Evolutionary conservation across 2,888 invertebrate genomes (phyloP), one percentile per base, ranked within the genome.

Genomic region (Myopa tessellatipennis): DNA sequence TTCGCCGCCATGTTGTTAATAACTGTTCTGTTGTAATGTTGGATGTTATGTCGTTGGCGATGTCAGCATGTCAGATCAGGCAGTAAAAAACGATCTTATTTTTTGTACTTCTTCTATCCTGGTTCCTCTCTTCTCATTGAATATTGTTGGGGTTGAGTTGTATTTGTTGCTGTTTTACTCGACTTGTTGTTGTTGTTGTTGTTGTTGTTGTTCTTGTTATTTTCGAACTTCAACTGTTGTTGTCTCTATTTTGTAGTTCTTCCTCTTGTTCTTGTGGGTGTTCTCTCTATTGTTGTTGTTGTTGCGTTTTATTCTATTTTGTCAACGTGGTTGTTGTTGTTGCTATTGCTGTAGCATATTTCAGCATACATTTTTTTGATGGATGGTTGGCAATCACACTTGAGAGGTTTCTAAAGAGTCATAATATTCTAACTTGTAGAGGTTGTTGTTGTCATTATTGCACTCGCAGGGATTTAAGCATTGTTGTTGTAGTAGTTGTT

Each of bases 391-490:
- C 79, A 81, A 81, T 81, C 80, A 80, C 84, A 84, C 85, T 85
- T 85, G 82, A 84, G 81, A 83, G 84, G 85, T 81, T 85, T 85
- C 85, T 79, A 82, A 83, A 83, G 82, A 81, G 82, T 81, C 83
- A 83, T 77, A 81, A 79, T 74, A 81, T 79, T 71, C 72, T 65
- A 34, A 40, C 58, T 67, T 40, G 40, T 50, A 14, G 45, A 70
- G 61, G n/a, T 63, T 67, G 75, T 70, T 60, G 55, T 55, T 70
- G 70, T 70, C 26, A 26, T 26, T 45, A 16, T 8, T 70, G 8
- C 1, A 12, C 12, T 50, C n/a, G 38, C 2, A 5, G 36, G 40
- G 71, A 14, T 74, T 14, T 76, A 69, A n/a, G 6, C 60, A 34
- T 1, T 68, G 60, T 68, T 76, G 69, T 63, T 76, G 70, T 70